These are phyloP conservation scores for Chlorocebus sabaeus DNA, from an alignment of 2,113 vertebrate genomes.

Conservation along the genomic window DNA sequence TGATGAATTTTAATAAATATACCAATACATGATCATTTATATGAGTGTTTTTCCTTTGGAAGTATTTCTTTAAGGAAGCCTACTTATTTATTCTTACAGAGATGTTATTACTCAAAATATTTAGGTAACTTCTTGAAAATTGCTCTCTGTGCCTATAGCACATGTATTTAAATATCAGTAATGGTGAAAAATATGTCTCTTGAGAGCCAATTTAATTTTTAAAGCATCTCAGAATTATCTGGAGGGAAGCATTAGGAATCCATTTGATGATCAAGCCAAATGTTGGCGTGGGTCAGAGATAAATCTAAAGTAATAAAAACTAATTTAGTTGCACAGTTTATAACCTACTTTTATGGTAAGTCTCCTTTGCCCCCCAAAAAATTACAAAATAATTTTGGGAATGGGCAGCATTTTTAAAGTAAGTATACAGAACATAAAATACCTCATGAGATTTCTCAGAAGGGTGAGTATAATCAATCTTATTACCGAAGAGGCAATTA, in stretches of 20 bases:
- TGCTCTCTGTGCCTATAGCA: background rate
- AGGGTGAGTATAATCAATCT: background rate
- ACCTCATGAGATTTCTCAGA: background rate
- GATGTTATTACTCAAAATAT: conserved; percentile 51
- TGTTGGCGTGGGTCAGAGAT: background rate
- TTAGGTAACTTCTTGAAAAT: background rate
- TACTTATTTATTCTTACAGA: conserved; percentile 9
- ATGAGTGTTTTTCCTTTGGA: background rate
- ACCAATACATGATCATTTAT: background rate
- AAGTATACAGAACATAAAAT: background rate
- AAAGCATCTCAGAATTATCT: conserved; percentile 49
- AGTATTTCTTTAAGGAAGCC: background rate
- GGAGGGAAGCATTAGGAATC: background rate
- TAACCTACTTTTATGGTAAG: conserved; percentile 4
- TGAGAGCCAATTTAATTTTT: conserved; percentile 38
- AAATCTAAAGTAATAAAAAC: conserved; percentile 47
- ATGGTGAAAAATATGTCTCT: background rate
- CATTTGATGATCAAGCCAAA: conserved; percentile 37
- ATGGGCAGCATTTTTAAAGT: background rate
- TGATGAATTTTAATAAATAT: conserved; percentile 20
- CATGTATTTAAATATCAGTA: conserved; percentile 34
- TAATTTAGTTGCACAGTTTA: background rate
- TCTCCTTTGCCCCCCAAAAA: background rate
- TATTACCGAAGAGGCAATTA: background rate
- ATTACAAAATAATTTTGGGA: background rate